Base-by-base conservation (phyloP, 2,888 invertebrate species). In the Eugnorisma glareosa region DNA sequence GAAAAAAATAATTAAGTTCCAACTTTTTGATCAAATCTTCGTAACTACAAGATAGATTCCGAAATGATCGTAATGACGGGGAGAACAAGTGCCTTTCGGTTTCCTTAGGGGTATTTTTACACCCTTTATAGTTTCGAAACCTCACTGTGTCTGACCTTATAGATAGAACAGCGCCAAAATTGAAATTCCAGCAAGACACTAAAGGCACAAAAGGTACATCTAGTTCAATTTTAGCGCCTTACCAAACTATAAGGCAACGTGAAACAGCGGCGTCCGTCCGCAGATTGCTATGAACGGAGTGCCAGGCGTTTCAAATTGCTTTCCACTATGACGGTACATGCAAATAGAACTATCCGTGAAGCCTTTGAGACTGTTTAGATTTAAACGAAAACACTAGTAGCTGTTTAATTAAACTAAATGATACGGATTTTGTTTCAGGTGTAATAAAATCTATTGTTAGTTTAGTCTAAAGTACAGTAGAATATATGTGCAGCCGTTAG, bases 241-340 rank as follows among this genome's bases (percentile, higher is more conserved):
- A 64, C 72, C 83, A 73, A 83, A 83, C 67, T 75, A 75, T 66
- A 80, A 85, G 74, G 80, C 69, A 75, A 57, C 76, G 28, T 76
- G 70, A 75, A 80, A 80, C 74, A 70, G 82, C 79, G 79, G 72
- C 70, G 85, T 85, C 84, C 82, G 85, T 83, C 78, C 79, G 73
- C 86, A 90, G 87, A 87, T 89, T 89, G 88, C 89, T 90, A 88
- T 88, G 83, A 90, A 83, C 82, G 72, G 63, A 82, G 81, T 77
- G 82, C 77, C 87, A 88, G 89, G 85, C 90, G 87, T 77, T 88
- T 88, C 82, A 86, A 90, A 90, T 91, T 89, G 88, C 89, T 89
- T 90, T 88, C 84, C 77, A 82, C 82, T 83, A 76, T 77, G 66
- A 70, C 73, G 64, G 68, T 82, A 81, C 72, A 80, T 73, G 77